Conservation (phyloP, 2,797 vertebrate species). For the Distichodus sexfasciatus region DNA sequence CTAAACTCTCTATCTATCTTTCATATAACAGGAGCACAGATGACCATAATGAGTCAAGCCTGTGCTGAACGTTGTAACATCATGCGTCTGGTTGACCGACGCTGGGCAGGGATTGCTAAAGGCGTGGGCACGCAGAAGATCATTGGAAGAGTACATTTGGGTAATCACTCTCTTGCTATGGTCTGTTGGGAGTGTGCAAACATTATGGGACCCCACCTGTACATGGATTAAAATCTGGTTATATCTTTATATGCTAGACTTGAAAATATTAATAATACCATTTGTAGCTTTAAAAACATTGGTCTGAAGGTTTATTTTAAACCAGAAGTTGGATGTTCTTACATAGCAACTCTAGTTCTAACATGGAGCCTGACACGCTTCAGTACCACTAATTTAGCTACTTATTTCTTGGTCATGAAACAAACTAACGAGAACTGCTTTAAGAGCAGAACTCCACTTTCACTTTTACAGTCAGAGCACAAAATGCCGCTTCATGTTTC, state of each 20-base stretch:
- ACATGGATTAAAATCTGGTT: neutral
- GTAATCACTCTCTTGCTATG: conserved; percentile 73
- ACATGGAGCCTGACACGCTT: too few species aligned
- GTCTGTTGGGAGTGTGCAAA: neutral
- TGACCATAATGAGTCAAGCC: conserved; percentile 99
- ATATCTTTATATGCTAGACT: too few species aligned
- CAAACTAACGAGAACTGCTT: too few species aligned
- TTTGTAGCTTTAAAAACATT: too few species aligned
- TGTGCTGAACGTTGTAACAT: conserved; percentile 98
- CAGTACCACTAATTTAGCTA: too few species aligned
- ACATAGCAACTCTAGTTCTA: too few species aligned
- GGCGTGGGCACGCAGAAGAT: conserved; percentile 98
- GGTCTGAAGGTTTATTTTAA: too few species aligned
- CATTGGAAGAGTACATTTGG: conserved; percentile 95
- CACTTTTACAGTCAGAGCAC: neutral
- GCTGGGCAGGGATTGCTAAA: conserved; percentile 97
- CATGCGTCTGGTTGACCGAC: conserved; percentile 95
- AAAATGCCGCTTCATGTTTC: neutral
- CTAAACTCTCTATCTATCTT: neutral
- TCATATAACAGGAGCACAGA: conserved; percentile 86
- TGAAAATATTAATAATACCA: too few species aligned
- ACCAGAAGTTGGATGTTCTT: too few species aligned
- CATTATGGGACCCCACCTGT: conserved; percentile 2
- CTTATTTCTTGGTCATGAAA: too few species aligned
- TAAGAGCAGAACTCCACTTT: too few species aligned